Base-by-base conservation (phyloP, 2,888 invertebrate species). In the Hyalella azteca region DNA sequence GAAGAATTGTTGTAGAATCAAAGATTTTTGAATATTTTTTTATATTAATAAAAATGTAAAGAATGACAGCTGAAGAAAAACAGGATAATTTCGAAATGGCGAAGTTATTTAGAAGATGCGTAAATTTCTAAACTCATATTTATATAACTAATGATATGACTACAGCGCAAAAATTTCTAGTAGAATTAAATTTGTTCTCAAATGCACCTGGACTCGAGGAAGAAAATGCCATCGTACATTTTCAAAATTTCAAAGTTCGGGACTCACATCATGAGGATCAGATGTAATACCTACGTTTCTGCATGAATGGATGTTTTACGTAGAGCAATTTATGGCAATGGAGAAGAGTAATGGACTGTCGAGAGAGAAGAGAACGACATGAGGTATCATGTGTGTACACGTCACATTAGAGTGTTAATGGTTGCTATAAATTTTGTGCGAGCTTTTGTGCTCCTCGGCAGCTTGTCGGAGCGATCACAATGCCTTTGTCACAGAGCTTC, bases 331-430 rank as follows among this genome's bases (percentile, higher is more conserved):
- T 54, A 54, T 22, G 54, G 54, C 26, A 54, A 26, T 54, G 54
- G 54, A 54, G 54, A 54, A 54, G 54, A 54, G 54, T 54, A 66
- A 66, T 66, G 66, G 66, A 32, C 36, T 66, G 66, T 36, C 32
- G 45, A 32, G 66, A 66, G 29, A 66, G 66, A 36, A 66, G 66
- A 66, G 66, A 36, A n/a, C 66, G 36, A 36, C 36, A 66, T 66
- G 66, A 66, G 36, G 66, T 66, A 66, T 66, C 36, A 66, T 36
- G 66, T 66, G 66, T 66, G 66, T 66, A 36, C 66, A 36, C 36
- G 66, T 66, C 66, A 66, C 66, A 66, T 66, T 66, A 66, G 66
- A 66, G 66, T 66, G 66, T 66, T 66, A 66, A 66, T 66, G 66
- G 66, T 15, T 11, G 66, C 36, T 13, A 66, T 66, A 66, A 66